Evolutionary conservation across 2,888 invertebrate species (phyloP).

Genomic region (Autographa pulchrina): DNA sequence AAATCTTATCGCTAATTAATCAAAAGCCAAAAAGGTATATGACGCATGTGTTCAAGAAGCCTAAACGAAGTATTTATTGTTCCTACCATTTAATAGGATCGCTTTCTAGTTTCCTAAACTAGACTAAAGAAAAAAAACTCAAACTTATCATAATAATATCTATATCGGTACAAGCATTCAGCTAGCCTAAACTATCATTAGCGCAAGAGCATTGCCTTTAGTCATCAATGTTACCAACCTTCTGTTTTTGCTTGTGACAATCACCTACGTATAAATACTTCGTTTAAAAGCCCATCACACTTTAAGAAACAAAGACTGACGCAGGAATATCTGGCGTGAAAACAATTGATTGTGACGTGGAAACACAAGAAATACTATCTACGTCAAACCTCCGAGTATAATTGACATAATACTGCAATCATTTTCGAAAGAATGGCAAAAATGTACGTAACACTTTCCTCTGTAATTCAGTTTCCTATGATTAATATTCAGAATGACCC

Average conservation of each 20-base stretch:
- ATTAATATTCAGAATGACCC: slow-evolving; percentile 19
- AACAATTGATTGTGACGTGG: not conserved
- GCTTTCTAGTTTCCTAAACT: too few relatives aligned
- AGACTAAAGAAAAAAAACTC: too few relatives aligned
- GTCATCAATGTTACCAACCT: not conserved
- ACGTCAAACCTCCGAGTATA: slow-evolving; percentile 10
- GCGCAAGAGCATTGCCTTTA: not conserved
- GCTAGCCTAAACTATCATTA: slow-evolving; percentile 1
- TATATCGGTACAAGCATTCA: not conserved
- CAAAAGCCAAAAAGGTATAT: not conserved
- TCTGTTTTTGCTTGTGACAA: not conserved
- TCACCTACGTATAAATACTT: not conserved
- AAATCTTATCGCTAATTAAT: not conserved
- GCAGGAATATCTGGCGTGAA: slow-evolving; percentile 4
- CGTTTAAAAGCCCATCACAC: not conserved
- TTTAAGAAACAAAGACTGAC: slow-evolving; percentile 3
- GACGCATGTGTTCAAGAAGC: not conserved
- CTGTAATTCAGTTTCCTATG: slow-evolving; percentile 14
- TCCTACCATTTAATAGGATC: too few relatives aligned
- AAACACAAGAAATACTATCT: slow-evolving; percentile 1
- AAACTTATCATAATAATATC: too few relatives aligned
- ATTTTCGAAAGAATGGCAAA: slow-evolving; percentile 7
- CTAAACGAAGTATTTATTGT: too few relatives aligned
- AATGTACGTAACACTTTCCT: slow-evolving; percentile 16
- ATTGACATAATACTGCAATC: not conserved